phyloP scores from a whole-genome alignment of 2,888 invertebrate genomes.

The Caenorhabditis auriculariae region DNA sequence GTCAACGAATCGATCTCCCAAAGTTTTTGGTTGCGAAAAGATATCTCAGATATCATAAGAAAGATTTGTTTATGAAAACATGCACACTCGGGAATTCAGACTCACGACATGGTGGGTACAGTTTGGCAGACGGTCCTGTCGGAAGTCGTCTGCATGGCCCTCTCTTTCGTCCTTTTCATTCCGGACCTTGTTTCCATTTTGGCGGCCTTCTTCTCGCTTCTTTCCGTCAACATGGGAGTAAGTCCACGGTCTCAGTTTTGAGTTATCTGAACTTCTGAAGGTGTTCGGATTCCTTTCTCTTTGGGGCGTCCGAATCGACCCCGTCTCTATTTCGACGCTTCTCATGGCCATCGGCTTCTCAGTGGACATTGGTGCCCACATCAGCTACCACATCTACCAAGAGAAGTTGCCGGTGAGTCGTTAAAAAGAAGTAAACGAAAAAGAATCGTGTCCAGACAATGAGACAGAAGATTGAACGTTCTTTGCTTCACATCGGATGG shows the following conservation, averaged over 20 bases:
- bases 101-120: constrained; percentile 33
- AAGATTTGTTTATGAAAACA: no score
- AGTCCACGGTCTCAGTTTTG: not conserved
- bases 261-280: not conserved
- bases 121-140: constrained; percentile 49
- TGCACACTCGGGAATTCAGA: no score
- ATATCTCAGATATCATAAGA: no score
- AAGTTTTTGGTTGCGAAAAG: no score
- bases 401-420: constrained; percentile 30
- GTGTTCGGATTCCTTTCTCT: constrained; percentile 47
- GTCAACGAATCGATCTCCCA: no score
- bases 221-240: constrained; percentile 49
- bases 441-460: constrained; percentile 23
- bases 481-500: constrained; percentile 46
- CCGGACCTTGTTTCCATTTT: constrained; percentile 44
- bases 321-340: constrained; percentile 44
- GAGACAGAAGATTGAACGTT: constrained; percentile 34
- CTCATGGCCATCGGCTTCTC: constrained; percentile 54
- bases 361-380: constrained; percentile 53
- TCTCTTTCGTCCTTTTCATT: constrained; percentile 43
- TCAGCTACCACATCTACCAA: constrained; percentile 52
- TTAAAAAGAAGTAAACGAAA: not conserved
- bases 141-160: constrained; percentile 48
- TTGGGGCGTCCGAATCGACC: constrained; percentile 50
- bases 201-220: constrained; percentile 41